These are phyloP conservation scores for Nomada ferruginata DNA, from an alignment of 2,888 invertebrate genomes.

Conservation along the genomic window DNA sequence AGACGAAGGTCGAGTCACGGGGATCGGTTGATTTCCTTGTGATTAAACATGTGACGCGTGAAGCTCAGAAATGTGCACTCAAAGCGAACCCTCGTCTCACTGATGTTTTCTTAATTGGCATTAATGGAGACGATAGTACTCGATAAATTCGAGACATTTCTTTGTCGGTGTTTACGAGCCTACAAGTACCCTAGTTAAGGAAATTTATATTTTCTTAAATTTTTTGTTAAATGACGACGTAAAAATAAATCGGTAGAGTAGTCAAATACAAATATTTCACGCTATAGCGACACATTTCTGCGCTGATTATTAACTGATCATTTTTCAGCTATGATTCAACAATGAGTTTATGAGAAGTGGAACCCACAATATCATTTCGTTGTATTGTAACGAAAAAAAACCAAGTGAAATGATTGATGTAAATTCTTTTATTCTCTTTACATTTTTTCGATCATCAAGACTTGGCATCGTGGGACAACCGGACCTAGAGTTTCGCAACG, in stretches of 20 bases:
- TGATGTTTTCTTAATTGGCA: neutral
- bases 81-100: conserved; percentile 7
- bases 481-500: conserved; percentile 66
- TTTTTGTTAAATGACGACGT: neutral
- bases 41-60: conserved; percentile 1
- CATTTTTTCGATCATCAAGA: conserved; percentile 29
- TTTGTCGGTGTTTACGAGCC: neutral
- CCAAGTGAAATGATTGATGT: conserved; percentile 13
- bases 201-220: neutral
- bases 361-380: conserved; percentile 57
- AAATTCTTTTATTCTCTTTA: conserved; percentile 4
- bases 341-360: conserved; percentile 21
- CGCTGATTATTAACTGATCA: conserved; percentile 5
- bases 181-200: neutral
- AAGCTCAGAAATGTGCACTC: conserved; percentile 37
- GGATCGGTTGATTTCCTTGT: conserved; percentile 9
- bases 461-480: conserved; percentile 52
- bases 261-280: neutral
- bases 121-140: neutral
- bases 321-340: conserved; percentile 20
- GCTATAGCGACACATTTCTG: conserved; percentile 28
- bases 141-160: neutral
- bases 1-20: conserved; percentile 4
- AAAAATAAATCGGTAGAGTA: neutral
- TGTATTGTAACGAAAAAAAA: neutral